Evolutionary conservation across 2,113 vertebrate species (phyloP), one percentile per base, ranked within the genome.

Genomic region (Sphyrna mokarran): DNA sequence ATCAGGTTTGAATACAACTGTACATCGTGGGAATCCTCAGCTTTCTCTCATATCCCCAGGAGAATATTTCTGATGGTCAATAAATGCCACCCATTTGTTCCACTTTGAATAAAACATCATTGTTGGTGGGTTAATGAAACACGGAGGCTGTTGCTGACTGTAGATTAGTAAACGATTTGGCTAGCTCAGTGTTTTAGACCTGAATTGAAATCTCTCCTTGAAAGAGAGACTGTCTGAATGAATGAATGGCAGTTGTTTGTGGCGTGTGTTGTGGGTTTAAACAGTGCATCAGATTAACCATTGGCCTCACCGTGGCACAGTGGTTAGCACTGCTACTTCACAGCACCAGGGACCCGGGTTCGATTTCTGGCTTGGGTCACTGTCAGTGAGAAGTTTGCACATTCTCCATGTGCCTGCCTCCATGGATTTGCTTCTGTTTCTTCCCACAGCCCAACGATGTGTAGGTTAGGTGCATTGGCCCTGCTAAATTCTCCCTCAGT

Each of bases 131-230:
- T 70, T 40, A 94, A 70, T 69, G 91, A 48, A 63, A 95, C 20
- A 3, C 40, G 10, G 8, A 95, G 93, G 29, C 11, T 72, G 20
- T 70, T 70, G 94, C 43, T 95, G 94, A 68, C 94, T 72, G 0
- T 18, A 76, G 94, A 72, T 76, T 54, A 72, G 69, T 54, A 48
- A 72, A 22, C 13, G 26, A 95, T 70, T 95, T 72, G 70, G 37
- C 40, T 43, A 72, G 40, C 40, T 43, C 43, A 76, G 68, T 54
- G 94, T 37, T 95, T 72, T 33, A 54, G 68, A 48, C 68, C 69
- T 95, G 94, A 72, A 76, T 95, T 95, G 26, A 95, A 95, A 76
- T 72, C 94, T 54, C 40, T 18, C 68, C n/a, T 16, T 26, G 37
- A 95, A 48, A 95, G 68, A 69, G 37, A 18, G 69, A 72, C 40